phyloP scores from a whole-genome alignment of 2,888 invertebrate genomes.

The Melitaea athalia region DNA sequence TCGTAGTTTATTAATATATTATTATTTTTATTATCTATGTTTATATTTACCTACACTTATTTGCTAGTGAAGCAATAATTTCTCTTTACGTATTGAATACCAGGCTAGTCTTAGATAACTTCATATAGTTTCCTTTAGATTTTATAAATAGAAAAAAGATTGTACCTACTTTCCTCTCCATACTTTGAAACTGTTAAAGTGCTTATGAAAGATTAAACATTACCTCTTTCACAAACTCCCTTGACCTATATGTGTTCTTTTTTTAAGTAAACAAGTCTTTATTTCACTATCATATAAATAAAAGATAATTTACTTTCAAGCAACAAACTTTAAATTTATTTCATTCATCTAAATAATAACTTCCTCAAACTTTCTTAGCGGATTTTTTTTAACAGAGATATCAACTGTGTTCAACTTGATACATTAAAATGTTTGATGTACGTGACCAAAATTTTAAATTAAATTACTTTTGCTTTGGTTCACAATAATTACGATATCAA shows the following conservation, averaged over 20 bases:
- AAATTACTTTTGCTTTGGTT: no score
- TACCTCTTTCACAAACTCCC: constrained; percentile 17
- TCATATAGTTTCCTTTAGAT: not conserved
- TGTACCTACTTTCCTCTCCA: constrained; percentile 16
- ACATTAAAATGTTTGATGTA: no score
- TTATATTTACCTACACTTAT: no score
- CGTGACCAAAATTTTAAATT: no score
- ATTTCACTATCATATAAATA: constrained; percentile 17
- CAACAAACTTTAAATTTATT: not conserved
- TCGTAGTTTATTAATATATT: no score
- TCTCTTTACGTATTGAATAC: constrained; percentile 9
- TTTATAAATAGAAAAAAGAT: not conserved
- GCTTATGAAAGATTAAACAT: constrained; percentile 18
- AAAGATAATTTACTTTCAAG: constrained; percentile 5
- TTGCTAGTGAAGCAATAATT: no score
- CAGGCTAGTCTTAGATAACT: constrained; percentile 9
- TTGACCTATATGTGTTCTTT: constrained; percentile 26
- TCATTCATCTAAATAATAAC: not conserved
- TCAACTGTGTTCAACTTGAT: no score
- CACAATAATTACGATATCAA: no score
- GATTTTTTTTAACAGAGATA: no score
- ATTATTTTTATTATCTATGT: no score
- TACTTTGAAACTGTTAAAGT: constrained; percentile 22
- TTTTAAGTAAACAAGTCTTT: constrained; percentile 17
- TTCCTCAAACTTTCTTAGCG: no score